Evolutionary conservation across 2,797 vertebrate species (phyloP), one percentile per base, ranked within the genome.

Genomic region (Eleutherodactylus coqui): DNA sequence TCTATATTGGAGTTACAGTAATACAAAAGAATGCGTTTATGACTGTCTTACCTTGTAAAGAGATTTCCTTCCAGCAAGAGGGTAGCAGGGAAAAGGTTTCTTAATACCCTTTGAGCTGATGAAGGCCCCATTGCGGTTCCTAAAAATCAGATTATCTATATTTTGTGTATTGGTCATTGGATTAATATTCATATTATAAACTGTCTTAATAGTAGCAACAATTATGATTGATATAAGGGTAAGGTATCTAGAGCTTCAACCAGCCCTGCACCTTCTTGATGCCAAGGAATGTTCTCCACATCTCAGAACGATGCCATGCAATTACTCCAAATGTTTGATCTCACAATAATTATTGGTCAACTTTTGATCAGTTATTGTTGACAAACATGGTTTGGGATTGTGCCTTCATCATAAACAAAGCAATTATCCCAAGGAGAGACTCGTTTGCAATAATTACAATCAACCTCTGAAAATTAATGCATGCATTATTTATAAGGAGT

Each of bases 221-320:
- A 73, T 45, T 27, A 27, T 43, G 21, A 41, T 21, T 24, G 38
- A 27, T 73, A 27, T n/a, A 73, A 73, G 8, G 13, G 16, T 73
- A 45, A 45, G 19, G 41, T 73, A 73, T 43, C 19, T 70, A 70
- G 67, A 41, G 38, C 24, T 16, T 62, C 41, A 29, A 45, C 19
- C n/a, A 62, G 17, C 38, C 77, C 76, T 78, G 51, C 36, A 60
- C 38, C 36, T 58, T 78, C 76, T 78, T 78, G 76, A 78, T 78
- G 76, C 24, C 36, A 78, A 78, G 76, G 36, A 60, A 43, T 60
- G 21, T 60, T 58, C 34, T 60, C 24, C 14, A n/a, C 14, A 27
- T n/a, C 24, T 78, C 21, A 3, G 24, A 78, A 58, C 19, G 27
- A 34, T 41, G 51, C 21, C n/a, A 55, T 77, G 10, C 19, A 13